Evolutionary conservation across 2,113 vertebrate genomes (phyloP).

Genomic region (Xiphias gladius): DNA sequence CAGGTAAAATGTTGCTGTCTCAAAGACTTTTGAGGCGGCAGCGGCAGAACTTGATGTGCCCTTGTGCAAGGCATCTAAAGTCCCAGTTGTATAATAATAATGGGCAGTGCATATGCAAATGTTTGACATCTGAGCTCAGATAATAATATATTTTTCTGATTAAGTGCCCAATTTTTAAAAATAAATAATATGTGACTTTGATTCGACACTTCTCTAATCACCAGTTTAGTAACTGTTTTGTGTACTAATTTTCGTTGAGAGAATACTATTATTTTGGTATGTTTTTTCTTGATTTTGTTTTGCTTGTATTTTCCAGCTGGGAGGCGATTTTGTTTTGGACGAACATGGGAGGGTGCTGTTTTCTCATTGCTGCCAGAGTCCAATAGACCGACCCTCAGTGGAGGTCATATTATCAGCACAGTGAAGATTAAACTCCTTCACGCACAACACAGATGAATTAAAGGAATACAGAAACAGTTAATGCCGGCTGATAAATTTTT

Average conservation of each 20-base stretch:
- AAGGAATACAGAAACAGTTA: background rate
- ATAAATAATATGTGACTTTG: background rate
- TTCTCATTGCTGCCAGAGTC: constrained; percentile 67
- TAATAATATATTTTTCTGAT: too few relatives aligned
- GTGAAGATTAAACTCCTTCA: constrained; percentile 17
- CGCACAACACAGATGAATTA: background rate
- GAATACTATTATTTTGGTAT: background rate
- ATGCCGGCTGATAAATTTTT: constrained; percentile 4
- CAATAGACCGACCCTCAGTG: constrained; percentile 66
- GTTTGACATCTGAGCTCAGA: too few relatives aligned
- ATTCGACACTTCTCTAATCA: background rate
- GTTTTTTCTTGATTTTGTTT: background rate
- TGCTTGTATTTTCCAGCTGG: constrained; percentile 56
- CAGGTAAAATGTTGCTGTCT: constrained; percentile 52
- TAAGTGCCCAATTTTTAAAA: too few relatives aligned
- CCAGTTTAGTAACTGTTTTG: background rate
- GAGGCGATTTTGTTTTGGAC: constrained; percentile 71
- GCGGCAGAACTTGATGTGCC: background rate
- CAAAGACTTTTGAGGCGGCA: background rate
- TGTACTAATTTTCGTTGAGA: background rate
- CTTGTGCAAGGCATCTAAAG: background rate
- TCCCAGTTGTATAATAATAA: background rate
- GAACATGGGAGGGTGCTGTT: constrained; percentile 67
- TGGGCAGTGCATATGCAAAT: too few relatives aligned
- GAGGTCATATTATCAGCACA: constrained; percentile 54